phyloP scores from a whole-genome alignment of 2,797 vertebrate species.

The Eospalax fontanierii region DNA sequence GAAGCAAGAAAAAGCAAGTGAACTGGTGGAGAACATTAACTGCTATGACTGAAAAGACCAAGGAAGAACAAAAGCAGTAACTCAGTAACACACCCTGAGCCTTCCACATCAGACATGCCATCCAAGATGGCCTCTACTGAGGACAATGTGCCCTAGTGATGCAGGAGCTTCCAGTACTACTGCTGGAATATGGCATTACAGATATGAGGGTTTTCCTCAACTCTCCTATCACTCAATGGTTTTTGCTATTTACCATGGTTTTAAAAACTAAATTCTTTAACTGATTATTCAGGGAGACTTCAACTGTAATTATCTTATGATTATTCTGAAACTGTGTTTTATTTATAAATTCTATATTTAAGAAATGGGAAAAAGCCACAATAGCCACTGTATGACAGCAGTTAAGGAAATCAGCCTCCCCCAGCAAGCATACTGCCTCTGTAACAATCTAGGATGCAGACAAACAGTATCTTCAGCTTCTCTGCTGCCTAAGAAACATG shows the following conservation, averaged over 20 bases:
- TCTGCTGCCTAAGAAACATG: constrained; percentile 59
- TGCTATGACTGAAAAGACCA: not conserved
- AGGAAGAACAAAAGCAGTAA: not conserved
- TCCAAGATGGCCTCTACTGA: not conserved
- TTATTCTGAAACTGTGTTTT: constrained; percentile 83
- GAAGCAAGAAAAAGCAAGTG: not conserved
- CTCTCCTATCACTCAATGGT: constrained; percentile 84
- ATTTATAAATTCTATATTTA: constrained; percentile 53
- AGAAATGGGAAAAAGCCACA: not conserved
- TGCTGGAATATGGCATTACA: constrained; percentile 30
- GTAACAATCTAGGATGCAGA: constrained; percentile 14
- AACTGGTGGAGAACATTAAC: constrained; percentile 13
- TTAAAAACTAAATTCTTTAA: constrained; percentile 87
- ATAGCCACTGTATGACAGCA: not conserved
- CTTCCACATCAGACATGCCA: not conserved
- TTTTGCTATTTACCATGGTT: constrained; percentile 90
- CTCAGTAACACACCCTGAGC: not conserved
- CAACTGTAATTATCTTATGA: constrained; percentile 87
- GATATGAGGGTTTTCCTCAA: constrained; percentile 76
- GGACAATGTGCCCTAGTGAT: constrained; percentile 22
- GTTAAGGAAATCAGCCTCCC: not conserved
- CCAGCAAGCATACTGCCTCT: not conserved
- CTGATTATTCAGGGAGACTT: constrained; percentile 91
- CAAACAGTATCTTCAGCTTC: constrained; percentile 1
- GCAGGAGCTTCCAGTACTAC: constrained; percentile 35